Base-by-base conservation (phyloP, 2,113 vertebrate species). In the Excalfactoria chinensis region DNA sequence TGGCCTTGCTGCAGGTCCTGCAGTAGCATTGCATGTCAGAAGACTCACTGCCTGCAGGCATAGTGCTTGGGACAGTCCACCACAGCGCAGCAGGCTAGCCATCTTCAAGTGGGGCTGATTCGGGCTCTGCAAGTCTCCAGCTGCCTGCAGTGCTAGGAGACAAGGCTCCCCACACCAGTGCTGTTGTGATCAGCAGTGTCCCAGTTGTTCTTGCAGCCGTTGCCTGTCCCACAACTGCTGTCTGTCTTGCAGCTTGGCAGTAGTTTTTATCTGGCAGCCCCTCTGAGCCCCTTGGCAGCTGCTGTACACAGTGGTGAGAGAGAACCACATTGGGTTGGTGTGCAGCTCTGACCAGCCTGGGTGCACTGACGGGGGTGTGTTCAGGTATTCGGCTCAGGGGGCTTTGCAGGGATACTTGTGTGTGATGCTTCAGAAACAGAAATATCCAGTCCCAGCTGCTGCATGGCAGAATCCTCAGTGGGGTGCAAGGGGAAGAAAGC, bases 401-500 rank as follows among this genome's bases (percentile, higher is more conserved):
- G 19, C 64, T 90, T 48, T 88, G 73, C 68, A 32, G 15, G 11
- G 59, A 13, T 15, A 2, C 12, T 5, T 2, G 8, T 30, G 18
- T 44, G 1, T 7, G 77, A 4, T 22, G 46, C 71, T 86, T 34
- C 8, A 1, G 43, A 49, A 51, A n/a, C 40, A 28, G 25, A 37
- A 70, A 21, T 34, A 18, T 70, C 34, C 34, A 51, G 30, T 32
- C 62, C 28, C 37, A 34, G 30, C 37, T 55, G 21, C 13, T 40
- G 32, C 18, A 34, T 34, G 13, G 56, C 32, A 77, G 37, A 3
- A 5, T 32, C 41, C 22, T 69, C 43, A 0, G 4, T 22, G 23
- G 30, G 55, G 58, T 49, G 23, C 0, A 0, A 72, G 20, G 26
- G 0, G 11, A 1, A 1, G 4, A 12, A 46, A 26, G 44, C 40